Conservation (phyloP, 2,888 invertebrate genomes). For the Acrobasis suavella region DNA sequence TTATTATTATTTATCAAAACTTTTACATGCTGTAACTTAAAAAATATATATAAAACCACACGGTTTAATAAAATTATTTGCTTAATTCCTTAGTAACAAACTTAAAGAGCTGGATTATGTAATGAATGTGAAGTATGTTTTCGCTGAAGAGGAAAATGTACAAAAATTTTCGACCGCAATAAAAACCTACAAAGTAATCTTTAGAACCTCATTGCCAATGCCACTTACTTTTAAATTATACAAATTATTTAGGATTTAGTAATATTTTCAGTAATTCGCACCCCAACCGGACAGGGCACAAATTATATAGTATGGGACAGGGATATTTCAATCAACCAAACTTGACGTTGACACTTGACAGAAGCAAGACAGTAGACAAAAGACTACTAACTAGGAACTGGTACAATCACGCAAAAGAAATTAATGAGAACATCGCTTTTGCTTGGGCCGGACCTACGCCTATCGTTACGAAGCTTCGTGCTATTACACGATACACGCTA, state of each 20-base stretch:
- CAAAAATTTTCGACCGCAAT: background rate
- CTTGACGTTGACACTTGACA: no score
- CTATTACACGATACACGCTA: no score
- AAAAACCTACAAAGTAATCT: background rate
- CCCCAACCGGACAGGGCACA: background rate
- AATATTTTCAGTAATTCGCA: background rate
- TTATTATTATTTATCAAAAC: background rate
- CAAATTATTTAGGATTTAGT: background rate
- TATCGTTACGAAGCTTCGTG: no score
- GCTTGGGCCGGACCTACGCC: no score
- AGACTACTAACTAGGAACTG: no score
- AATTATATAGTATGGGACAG: background rate
- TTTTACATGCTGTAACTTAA: background rate
- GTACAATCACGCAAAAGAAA: no score
- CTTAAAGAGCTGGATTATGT: slow-evolving; percentile 49
- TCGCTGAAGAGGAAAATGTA: slow-evolving; percentile 9
- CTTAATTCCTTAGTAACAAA: background rate
- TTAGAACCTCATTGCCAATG: background rate
- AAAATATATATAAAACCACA: background rate
- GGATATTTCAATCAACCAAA: background rate
- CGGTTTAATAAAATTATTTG: background rate
- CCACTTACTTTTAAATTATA: background rate
- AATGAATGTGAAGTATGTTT: slow-evolving; percentile 39
- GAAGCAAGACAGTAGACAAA: no score
- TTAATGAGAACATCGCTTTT: no score